Percentiles rank a stretch among this genome's conserved stretches.
Conservation (phyloP, 1,140 invertebrate genomes). For the Ceratina japonica region DNA sequence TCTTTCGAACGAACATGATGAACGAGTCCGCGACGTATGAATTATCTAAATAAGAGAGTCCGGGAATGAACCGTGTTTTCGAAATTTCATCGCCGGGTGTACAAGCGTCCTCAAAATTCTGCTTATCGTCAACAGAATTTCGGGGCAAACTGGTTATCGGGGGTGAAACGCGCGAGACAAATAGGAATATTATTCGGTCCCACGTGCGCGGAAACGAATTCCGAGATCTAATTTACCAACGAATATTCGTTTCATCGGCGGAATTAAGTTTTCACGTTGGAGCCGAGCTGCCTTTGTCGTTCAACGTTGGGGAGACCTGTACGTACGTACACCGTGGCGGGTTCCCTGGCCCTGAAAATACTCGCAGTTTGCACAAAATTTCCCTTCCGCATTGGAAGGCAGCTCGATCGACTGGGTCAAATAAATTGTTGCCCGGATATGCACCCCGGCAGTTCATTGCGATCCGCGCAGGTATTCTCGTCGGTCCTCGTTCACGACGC, state of each 20-base stretch:
- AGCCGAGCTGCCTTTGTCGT: constrained; percentile 4
- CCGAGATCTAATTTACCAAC: constrained; percentile 6
- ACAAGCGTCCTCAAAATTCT: neutral
- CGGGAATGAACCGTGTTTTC: too few species aligned
- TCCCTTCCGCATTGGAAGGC: neutral
- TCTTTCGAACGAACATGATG: too few species aligned
- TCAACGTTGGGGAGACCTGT: neutral
- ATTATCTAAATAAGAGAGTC: too few species aligned
- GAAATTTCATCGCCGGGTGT: too few species aligned
- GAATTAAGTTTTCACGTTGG: neutral
- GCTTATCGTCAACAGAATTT: neutral
- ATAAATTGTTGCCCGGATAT: constrained; percentile 33
- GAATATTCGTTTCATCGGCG: neutral
- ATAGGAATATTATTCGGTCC: neutral
- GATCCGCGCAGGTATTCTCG: constrained; percentile 12
- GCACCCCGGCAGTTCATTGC: neutral
- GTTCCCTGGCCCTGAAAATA: neutral
- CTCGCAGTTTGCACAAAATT: constrained; percentile 7
- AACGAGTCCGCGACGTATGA: too few species aligned
- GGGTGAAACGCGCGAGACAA: neutral
- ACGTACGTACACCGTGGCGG: neutral
- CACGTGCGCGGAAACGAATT: neutral
- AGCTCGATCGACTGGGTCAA: constrained; percentile 28
- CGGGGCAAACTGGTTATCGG: neutral
- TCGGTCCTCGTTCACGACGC: constrained; percentile 5